These are phyloP conservation scores for Drosophila nigrodunni DNA, from an alignment of 1,140 invertebrate genomes.

Conservation along the genomic window DNA sequence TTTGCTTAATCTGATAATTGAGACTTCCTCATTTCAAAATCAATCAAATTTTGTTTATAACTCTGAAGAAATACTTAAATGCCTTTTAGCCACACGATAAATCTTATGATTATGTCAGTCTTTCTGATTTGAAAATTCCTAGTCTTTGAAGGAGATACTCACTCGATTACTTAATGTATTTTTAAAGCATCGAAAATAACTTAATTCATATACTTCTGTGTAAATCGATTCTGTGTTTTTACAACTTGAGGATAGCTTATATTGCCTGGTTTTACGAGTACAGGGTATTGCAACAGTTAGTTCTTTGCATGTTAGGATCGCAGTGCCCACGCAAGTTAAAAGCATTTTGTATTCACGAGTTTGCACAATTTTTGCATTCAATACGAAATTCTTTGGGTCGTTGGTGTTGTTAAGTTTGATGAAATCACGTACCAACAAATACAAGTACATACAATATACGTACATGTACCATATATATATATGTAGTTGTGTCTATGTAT, in stretches of 20 bases:
- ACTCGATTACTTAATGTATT: no score
- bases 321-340: conserved; percentile 44
- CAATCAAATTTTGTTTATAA: no score
- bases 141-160: no score
- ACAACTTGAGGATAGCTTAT: not conserved
- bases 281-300: conserved; percentile 27
- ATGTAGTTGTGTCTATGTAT: conserved; percentile 35
- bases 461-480: conserved; percentile 7
- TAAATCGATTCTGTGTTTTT: not conserved
- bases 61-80: no score
- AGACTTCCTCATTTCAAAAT: no score
- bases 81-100: no score
- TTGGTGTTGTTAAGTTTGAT: conserved; percentile 75
- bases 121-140: no score
- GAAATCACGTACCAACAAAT: conserved; percentile 76
- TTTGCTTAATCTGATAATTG: no score
- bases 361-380: conserved; percentile 83
- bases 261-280: not conserved
- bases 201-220: not conserved
- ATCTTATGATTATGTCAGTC: no score
- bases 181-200: not conserved
- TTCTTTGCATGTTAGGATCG: conserved; percentile 36
- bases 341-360: conserved; percentile 78
- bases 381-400: conserved; percentile 73
- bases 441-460: not conserved